Conservation (phyloP, 23 tunicate species). For the Diplosoma virens region DNA sequence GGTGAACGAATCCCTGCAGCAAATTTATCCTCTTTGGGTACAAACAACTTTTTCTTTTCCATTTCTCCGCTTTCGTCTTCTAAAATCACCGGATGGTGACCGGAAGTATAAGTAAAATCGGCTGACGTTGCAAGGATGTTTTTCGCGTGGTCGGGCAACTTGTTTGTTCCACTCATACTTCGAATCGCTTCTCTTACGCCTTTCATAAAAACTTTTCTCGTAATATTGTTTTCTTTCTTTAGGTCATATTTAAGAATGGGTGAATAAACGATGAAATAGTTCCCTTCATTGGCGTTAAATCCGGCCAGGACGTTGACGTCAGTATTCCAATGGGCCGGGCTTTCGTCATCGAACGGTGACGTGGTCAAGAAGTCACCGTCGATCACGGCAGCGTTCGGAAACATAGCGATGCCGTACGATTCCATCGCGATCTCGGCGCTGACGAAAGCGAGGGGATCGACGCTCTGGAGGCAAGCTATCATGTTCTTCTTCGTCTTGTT, state of each 20-base stretch:
- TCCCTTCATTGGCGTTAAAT: conserved; percentile 80
- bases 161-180: not conserved
- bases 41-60: not conserved
- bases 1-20: not conserved
- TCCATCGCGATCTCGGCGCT: conserved; percentile 49
- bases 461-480: not conserved
- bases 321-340: not conserved
- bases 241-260: conserved; percentile 35
- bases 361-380: conserved; percentile 45
- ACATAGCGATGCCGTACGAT: conserved; percentile 54
- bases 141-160: not conserved
- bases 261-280: conserved; percentile 71
- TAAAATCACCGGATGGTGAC: conserved; percentile 2
- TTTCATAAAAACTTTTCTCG: conserved; percentile 2
- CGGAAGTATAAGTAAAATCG: conserved; percentile 53
- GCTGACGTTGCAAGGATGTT: conserved; percentile 20
- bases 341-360: conserved; percentile 5
- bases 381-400: conserved; percentile 62
- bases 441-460: conserved; percentile 30
- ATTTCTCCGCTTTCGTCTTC: not conserved
- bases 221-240: conserved; percentile 20
- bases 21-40: not conserved
- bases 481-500: not conserved
- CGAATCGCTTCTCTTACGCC: conserved; percentile 41
- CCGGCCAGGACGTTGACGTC: conserved; percentile 68